Conservation (phyloP, 2,888 invertebrate species). For the Microplitis deprimator region DNA sequence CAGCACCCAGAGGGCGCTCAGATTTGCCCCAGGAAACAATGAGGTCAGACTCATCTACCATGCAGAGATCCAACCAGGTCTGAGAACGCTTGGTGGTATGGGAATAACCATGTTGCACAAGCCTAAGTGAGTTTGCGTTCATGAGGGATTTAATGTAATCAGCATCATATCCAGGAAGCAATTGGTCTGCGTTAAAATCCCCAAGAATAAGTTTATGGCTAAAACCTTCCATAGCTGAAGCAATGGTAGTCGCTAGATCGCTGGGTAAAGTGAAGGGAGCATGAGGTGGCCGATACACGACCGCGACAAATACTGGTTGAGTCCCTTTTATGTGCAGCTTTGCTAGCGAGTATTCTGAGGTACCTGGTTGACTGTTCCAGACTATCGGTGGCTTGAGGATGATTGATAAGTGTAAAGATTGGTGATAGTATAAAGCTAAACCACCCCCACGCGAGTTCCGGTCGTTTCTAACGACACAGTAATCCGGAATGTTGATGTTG, state of each 20-base stretch:
- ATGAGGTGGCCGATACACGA: neutral
- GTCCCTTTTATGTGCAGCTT: neutral
- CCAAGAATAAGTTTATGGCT: neutral
- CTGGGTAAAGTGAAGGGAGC: neutral
- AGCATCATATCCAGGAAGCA: neutral
- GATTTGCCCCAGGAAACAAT: neutral
- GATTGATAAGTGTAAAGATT: too few species aligned
- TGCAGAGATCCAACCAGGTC: neutral
- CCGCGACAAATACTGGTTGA: neutral
- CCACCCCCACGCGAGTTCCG: neutral
- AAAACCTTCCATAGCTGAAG: neutral
- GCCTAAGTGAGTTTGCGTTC: neutral
- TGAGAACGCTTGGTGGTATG: neutral
- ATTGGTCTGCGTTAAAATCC: neutral
- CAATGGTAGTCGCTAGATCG: neutral
- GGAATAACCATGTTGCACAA: neutral
- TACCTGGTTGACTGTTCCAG: neutral
- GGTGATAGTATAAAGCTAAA: neutral
- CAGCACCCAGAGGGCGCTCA: neutral
- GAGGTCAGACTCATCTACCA: neutral
- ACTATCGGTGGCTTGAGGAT: neutral
- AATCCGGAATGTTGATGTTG: neutral
- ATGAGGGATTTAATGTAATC: neutral
- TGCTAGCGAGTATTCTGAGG: neutral
- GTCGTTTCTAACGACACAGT: neutral